Base-by-base conservation (phyloP, 2,888 invertebrate genomes). In the Platycheirus rosarum region DNA sequence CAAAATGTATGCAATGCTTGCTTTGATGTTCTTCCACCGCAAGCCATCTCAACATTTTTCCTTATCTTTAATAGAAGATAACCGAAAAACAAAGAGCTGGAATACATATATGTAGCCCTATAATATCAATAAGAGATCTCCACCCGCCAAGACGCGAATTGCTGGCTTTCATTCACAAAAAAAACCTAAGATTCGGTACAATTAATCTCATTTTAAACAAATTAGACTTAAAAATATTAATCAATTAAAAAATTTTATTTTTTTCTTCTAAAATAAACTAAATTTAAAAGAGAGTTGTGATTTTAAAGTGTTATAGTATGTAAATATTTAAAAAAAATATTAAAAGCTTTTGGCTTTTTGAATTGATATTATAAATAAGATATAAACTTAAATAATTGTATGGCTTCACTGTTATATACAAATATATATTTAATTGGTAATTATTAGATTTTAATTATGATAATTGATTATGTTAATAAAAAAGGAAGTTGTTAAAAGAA, bases 351-450 rank as follows among this genome's bases (percentile, higher is more conserved):
- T 60, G n/a, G 42, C 40, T 26, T 57, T 16, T 60, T 8, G 13
- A 13, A 23, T 6, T 23, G 2, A 53, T 42, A 44, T 35, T 18
- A 37, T 44, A 29, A 8, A 29, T 57, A 44, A 60, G 60, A 29
- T 11, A 44, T 44, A 37, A 14, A 13, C 35, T 7, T 18, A 32
- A 35, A 26, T 7, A n/a, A 14, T n/a, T 37, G 40, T 26, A 51
- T 32, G 40, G 13, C 20, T 62, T 71, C 40, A 14, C 35, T 53
- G 32, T 53, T 32, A 35, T 8, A 46, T 37, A 57, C 1, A 55
- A 53, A 66, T 49, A n/a, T n/a, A n/a, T 66, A n/a, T 66, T 65
- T 23, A 49, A 66, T 74, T 66, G 49, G 66, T 75, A 60, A 68
- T 75, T 66, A 57, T 51, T 68, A 75, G 57, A 60, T 44, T 57